Conservation (phyloP, 2,888 invertebrate species). For the Stramonita haemastoma region DNA sequence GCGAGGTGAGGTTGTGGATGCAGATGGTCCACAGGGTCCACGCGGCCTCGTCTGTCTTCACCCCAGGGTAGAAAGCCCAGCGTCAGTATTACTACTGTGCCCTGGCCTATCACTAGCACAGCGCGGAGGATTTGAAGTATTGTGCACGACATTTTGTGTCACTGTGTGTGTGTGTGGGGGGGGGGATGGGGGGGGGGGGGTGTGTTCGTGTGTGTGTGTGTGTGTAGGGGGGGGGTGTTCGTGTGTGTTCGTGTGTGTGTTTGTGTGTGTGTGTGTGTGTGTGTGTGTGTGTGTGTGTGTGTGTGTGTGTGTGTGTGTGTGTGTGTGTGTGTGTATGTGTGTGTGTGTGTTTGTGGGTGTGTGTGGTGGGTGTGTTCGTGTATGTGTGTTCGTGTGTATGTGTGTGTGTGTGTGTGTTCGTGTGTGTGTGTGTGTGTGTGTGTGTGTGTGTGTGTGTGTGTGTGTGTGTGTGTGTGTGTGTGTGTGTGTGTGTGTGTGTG, state of each 20-base stretch:
- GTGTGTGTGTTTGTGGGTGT: not conserved
- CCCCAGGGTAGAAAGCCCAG: not conserved
- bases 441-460: not conserved
- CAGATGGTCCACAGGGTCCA: not conserved
- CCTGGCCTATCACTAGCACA: not conserved
- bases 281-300: not conserved
- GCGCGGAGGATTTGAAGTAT: not conserved
- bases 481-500: constrained; percentile 3
- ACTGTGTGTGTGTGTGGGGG: no score
- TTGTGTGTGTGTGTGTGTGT: not conserved
- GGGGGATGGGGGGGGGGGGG: no score
- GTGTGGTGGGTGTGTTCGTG: no score
- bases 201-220: no score
- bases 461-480: constrained; percentile 17
- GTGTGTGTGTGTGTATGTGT: not conserved
- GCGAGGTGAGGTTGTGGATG: not conserved
- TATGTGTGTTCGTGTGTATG: no score
- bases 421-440: not conserved
- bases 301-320: not conserved
- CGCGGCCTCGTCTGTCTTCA: not conserved
- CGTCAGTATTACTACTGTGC: not conserved
- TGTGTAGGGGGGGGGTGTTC: no score
- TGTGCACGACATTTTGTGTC: no score
- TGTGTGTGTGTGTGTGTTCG: not conserved
- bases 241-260: not conserved